Evolutionary conservation across 2,113 vertebrate species (phyloP).

Genomic region (Hydrolagus affinis): DNA sequence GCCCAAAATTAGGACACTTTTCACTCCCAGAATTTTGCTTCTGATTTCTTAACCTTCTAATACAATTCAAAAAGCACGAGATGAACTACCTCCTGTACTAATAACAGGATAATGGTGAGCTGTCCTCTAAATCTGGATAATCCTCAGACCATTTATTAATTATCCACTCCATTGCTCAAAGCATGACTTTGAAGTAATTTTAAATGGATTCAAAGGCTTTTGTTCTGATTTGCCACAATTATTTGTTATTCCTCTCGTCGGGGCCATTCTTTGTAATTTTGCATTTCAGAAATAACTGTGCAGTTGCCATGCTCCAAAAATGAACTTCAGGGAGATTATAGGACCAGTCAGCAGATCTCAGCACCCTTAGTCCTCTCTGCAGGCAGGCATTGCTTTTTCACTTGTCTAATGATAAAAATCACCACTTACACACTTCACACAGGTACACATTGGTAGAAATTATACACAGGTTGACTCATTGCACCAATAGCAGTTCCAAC

Average conservation of each 20-base stretch:
- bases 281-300: neutral
- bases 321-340: neutral
- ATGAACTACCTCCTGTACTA: neutral
- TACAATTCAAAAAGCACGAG: neutral
- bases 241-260: neutral
- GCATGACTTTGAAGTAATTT: neutral
- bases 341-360: neutral
- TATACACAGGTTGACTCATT: too few species aligned
- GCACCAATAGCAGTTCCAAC: too few species aligned
- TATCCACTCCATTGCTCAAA: neutral
- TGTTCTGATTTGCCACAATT: neutral
- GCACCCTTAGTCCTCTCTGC: too few species aligned
- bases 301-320: neutral
- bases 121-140: too few species aligned
- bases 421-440: too few species aligned
- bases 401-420: too few species aligned
- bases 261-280: neutral
- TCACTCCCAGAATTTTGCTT: neutral
- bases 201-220: too few species aligned
- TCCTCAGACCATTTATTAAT: neutral
- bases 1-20: conserved; percentile 9
- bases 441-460: too few species aligned
- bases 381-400: too few species aligned
- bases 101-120: neutral
- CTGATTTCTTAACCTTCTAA: neutral